These are phyloP conservation scores for Glandiceps talaboti DNA, from an alignment of 53 echinoderm and acorn worm genomes.

Conservation along the genomic window DNA sequence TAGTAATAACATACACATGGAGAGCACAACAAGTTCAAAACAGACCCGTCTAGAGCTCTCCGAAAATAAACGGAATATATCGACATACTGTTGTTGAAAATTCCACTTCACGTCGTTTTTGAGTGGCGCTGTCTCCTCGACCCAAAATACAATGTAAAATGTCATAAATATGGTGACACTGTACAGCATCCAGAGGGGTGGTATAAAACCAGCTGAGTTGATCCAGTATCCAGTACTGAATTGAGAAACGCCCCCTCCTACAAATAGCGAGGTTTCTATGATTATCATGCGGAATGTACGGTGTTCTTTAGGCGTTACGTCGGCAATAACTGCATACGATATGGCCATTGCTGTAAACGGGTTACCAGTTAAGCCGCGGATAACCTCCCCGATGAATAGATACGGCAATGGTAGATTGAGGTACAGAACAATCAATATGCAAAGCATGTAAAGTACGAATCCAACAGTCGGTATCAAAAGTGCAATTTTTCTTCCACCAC, in stretches of 20 bases:
- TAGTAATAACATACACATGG: neutral
- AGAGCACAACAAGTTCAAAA: neutral
- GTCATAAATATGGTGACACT: constrained; percentile 16
- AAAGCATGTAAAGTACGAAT: neutral
- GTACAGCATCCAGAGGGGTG: constrained; percentile 37
- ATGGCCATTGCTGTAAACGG: constrained; percentile 42
- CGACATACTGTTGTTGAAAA: neutral
- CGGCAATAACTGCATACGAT: constrained; percentile 56
- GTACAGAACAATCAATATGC: constrained; percentile 17
- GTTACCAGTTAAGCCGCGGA: constrained; percentile 46
- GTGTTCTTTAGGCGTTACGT: constrained; percentile 29
- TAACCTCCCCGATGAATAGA: constrained; percentile 44
- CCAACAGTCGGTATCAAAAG: neutral
- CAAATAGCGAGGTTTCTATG: constrained; percentile 10
- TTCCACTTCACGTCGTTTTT: neutral
- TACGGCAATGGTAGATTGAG: constrained; percentile 34
- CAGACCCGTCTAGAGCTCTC: neutral
- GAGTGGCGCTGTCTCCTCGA: constrained; percentile 19
- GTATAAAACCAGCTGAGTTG: constrained; percentile 21
- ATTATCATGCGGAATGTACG: constrained; percentile 54
- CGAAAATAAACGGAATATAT: neutral
- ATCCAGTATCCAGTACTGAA: constrained; percentile 51
- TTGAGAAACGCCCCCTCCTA: constrained; percentile 53
- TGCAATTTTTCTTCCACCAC: neutral
- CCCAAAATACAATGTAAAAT: constrained; percentile 19